Evolutionary conservation across 1,140 invertebrate genomes (phyloP), one percentile per base, ranked within the genome.

Genomic region (Drosophila pseudoobscura): DNA sequence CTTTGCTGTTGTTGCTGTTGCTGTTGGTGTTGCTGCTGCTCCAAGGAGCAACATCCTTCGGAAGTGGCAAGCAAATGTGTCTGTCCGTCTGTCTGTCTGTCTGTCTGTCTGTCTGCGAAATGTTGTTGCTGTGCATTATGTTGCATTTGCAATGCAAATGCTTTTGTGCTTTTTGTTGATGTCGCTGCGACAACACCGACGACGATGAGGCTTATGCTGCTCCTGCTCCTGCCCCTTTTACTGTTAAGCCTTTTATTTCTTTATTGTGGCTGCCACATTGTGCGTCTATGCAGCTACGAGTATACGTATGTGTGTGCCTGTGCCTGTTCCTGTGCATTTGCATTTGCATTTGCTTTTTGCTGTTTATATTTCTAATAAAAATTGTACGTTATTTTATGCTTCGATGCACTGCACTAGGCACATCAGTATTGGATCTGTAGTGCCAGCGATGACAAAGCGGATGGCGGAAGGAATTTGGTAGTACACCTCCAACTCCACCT

Each of bases 351-450:
- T 76, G 56, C 59, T 64, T 80, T 68, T 50, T 68, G 74, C 82
- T 85, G 78, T 85, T 85, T 85, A 87, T 85, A 85, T 78, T 85
- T 87, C 82, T 87, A 88, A 85, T 85, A 87, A 87, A 87, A 85
- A 82, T 87, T 75, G 49, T 82, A 82, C 82, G 75, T 85, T 76
- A 87, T 82, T 87, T 85, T 78, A 75, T 80, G 82, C 74, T 64
- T 69, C 82, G 62, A 87, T 85, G 82, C 82, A 66, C 64, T 76
- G 47, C 65, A 65, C 59, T 49, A 75, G 77, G 54, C 64, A 55
- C 35, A 13, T 39, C 11, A 13, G 35, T 47, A 56, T 57, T 50
- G 43, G 35, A 60, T 39, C 35, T 35, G 13, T n/a, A 24, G 35
- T 35, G 31, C 22, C 17, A 56, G 74, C 0, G 66, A 54, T 66